Evolutionary conservation across 2,797 vertebrate species (phyloP).

Genomic region (Orestias chungarensis): DNA sequence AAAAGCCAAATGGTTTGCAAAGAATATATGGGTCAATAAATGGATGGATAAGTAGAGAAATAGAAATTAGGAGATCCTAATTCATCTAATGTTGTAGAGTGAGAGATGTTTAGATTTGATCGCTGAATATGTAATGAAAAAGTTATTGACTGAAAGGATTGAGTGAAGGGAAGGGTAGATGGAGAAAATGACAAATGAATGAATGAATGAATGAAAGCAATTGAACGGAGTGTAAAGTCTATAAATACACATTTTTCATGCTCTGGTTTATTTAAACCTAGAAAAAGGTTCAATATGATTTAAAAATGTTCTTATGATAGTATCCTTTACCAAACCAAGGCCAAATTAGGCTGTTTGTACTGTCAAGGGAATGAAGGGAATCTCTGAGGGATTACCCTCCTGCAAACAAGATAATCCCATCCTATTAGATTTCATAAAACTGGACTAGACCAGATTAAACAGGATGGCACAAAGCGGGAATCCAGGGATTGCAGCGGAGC

Average conservation of each 20-base stretch:
- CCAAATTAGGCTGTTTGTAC: conserved; percentile 16
- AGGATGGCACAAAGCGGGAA: conserved; percentile 65
- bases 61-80: too few species aligned
- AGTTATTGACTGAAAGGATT: too few species aligned
- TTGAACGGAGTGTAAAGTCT: neutral
- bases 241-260: neutral
- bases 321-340: conserved; percentile 22
- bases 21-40: neutral
- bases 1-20: too few species aligned
- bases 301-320: neutral
- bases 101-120: too few species aligned
- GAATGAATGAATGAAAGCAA: neutral
- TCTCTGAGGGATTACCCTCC: conserved; percentile 54
- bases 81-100: too few species aligned
- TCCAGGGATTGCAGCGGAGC: conserved; percentile 74
- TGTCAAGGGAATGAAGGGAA: conserved; percentile 43
- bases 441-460: conserved; percentile 71
- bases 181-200: neutral
- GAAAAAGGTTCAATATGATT: neutral
- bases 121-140: neutral
- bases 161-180: too few species aligned
- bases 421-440: conserved; percentile 68
- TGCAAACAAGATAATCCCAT: conserved; percentile 72
- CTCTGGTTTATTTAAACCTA: neutral
- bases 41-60: too few species aligned